Percentiles rank a stretch among this genome's conserved stretches.
These are phyloP conservation scores for Naja naja DNA, from an alignment of 2,113 vertebrate species.

Conservation along the genomic window DNA sequence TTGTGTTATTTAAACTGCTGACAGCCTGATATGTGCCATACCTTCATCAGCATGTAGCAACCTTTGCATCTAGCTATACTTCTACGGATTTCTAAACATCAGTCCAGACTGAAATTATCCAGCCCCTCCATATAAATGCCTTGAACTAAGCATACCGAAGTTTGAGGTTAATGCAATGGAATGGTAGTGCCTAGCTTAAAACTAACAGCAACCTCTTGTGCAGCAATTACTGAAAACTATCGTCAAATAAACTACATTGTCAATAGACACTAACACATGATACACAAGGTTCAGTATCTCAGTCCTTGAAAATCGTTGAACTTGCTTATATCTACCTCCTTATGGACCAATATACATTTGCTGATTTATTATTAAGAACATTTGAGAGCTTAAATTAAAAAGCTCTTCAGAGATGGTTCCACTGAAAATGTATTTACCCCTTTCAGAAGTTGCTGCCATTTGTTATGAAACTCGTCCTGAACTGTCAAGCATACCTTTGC, in stretches of 20 bases:
- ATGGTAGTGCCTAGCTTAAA: background rate
- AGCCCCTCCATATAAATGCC: conserved; percentile 8
- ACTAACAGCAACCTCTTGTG: background rate
- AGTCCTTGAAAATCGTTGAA: conserved; percentile 38
- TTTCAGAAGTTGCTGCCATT: conserved; percentile 58
- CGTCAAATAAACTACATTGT: conserved; percentile 5
- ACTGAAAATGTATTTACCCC: conserved; percentile 19
- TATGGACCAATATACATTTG: conserved; percentile 7
- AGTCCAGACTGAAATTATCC: background rate
- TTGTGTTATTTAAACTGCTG: conserved; percentile 2
- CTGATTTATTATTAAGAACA: conserved; percentile 9
- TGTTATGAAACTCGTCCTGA: conserved; percentile 66
- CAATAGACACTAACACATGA: background rate
- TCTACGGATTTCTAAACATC: background rate
- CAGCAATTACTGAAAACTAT: conserved; percentile 10
- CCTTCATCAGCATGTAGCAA: background rate
- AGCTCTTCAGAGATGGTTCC: conserved; percentile 28
- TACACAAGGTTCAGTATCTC: background rate
- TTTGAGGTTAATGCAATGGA: background rate
- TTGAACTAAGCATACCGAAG: background rate
- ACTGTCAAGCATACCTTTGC: conserved; percentile 73
- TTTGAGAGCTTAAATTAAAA: conserved; percentile 31
- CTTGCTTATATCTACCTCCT: background rate
- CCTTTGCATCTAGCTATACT: conserved; percentile 4
- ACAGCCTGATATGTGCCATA: background rate